Percentiles rank a stretch among this genome's conserved stretches.
phyloP scores from a whole-genome alignment of 2,113 vertebrate genomes.

The Otocyon megalotis region DNA sequence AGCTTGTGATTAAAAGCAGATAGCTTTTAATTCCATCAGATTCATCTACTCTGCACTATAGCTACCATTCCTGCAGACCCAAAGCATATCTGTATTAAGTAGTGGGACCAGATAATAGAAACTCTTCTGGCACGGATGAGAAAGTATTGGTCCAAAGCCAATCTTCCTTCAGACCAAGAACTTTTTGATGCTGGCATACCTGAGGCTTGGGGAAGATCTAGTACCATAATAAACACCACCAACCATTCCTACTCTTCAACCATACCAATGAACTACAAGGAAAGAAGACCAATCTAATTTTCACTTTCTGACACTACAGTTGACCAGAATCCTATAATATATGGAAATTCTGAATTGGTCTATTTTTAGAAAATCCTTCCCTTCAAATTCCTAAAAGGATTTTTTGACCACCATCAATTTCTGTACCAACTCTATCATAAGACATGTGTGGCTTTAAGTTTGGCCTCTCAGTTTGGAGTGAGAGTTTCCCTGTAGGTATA shows the following conservation, averaged over 20 bases:
- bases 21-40: not conserved
- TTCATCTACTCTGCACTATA: not conserved
- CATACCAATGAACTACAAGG: not conserved
- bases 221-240: not conserved
- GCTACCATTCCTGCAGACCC: not conserved
- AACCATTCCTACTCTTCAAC: not conserved
- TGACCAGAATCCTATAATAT: not conserved
- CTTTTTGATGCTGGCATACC: not conserved
- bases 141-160: not conserved
- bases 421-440: not conserved
- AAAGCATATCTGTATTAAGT: not conserved
- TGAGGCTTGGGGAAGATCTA: not conserved
- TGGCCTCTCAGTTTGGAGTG: not conserved
- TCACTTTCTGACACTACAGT: not conserved
- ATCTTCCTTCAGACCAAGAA: not conserved
- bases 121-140: not conserved
- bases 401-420: not conserved
- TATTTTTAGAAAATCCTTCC: not conserved
- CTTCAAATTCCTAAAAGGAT: not conserved
- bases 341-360: not conserved
- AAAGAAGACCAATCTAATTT: not conserved
- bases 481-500: not conserved
- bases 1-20: not conserved
- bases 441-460: not conserved
- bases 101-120: not conserved